phyloP scores from a whole-genome alignment of 2,113 vertebrate species.

The Eretmochelys imbricata region DNA sequence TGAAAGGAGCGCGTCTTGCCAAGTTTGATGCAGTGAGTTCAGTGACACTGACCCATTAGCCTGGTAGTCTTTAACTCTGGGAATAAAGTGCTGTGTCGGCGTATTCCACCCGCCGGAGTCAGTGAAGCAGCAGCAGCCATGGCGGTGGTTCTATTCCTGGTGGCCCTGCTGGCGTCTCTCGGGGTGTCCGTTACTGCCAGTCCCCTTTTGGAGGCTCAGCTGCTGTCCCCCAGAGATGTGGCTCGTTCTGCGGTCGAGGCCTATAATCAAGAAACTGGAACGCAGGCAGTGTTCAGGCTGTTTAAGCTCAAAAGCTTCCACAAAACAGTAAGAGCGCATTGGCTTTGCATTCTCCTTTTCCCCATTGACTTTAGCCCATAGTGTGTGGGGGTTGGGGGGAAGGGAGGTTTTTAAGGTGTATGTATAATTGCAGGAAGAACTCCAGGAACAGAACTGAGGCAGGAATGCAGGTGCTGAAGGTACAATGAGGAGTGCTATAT shows the following conservation, averaged over 20 bases:
- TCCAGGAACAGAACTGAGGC: background rate
- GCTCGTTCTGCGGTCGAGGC: slow-evolving; percentile 36
- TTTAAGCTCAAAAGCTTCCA: slow-evolving; percentile 36
- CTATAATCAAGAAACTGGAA: slow-evolving; percentile 20
- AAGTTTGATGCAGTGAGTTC: background rate
- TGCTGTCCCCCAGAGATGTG: slow-evolving; percentile 5
- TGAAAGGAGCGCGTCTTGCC: background rate
- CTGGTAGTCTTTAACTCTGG: background rate
- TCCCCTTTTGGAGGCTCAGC: background rate
- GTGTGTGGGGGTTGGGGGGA: background rate
- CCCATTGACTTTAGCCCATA: background rate
- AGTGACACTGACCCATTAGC: background rate
- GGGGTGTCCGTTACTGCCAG: rapidly evolving
- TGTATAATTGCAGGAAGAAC: background rate
- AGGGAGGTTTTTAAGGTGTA: background rate
- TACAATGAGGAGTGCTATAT: background rate
- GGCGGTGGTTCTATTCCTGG: background rate
- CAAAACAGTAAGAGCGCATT: slow-evolving; percentile 33
- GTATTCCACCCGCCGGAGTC: no score
- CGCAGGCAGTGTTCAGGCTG: slow-evolving; percentile 1
- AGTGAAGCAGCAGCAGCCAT: background rate
- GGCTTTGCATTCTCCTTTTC: background rate
- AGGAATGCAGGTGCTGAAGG: background rate
- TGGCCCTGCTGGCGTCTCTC: background rate
- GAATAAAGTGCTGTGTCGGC: background rate